These are phyloP conservation scores for Cathartes aura DNA, from an alignment of 2,113 vertebrate genomes.

Conservation along the genomic window DNA sequence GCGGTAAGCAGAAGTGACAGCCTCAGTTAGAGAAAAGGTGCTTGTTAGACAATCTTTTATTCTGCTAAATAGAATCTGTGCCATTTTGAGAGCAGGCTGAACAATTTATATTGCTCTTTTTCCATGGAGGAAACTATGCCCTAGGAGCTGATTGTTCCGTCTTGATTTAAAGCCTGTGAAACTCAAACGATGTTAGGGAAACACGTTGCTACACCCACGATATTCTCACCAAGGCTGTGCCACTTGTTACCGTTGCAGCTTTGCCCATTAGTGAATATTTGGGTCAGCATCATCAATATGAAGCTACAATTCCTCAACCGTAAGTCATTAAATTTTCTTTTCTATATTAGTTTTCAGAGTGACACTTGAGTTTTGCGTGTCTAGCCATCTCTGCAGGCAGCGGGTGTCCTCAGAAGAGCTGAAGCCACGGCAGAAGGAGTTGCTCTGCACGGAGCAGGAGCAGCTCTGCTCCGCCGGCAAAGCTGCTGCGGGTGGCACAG, in stretches of 20 bases:
- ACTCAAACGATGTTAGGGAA: accelerated
- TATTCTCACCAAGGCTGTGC: neutral
- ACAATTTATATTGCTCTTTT: neutral
- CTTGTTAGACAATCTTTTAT: neutral
- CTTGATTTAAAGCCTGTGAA: neutral
- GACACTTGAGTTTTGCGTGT: accelerated
- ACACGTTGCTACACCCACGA: accelerated
- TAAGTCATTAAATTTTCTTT: neutral
- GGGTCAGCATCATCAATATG: conserved; percentile 46
- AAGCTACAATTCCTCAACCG: conserved; percentile 29
- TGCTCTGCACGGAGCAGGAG: neutral
- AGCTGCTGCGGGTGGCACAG: neutral
- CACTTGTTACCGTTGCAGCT: conserved; percentile 20
- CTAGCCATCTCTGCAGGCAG: accelerated
- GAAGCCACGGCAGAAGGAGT: neutral
- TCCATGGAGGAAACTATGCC: neutral
- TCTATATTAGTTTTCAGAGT: neutral
- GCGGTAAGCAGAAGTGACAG: neutral
- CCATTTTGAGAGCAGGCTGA: neutral
- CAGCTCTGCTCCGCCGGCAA: neutral
- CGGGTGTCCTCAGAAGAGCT: neutral
- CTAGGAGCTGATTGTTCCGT: neutral
- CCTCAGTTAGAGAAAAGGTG: neutral
- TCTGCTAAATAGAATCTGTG: neutral
- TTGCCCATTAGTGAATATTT: conserved; percentile 38